These are phyloP conservation scores for Pantala flavescens DNA, from an alignment of 1,140 invertebrate species.

Conservation along the genomic window DNA sequence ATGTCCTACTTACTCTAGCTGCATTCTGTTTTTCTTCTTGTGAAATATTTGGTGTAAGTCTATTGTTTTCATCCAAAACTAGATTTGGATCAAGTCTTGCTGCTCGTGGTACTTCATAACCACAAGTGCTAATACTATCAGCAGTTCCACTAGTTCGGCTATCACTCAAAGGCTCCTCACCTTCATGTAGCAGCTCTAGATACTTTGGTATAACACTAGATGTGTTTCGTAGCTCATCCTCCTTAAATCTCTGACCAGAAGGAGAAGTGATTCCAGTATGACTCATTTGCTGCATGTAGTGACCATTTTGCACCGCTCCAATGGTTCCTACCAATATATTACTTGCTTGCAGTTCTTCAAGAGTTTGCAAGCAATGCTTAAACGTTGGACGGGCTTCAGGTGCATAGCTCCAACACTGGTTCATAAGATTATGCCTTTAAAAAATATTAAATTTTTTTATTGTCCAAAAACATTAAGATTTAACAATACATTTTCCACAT, in stretches of 20 bases:
- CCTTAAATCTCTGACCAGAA: not conserved
- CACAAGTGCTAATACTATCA: not conserved
- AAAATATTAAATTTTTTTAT: conserved; percentile 18
- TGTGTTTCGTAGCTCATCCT: not conserved
- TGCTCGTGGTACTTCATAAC: not conserved
- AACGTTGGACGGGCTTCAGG: conserved; percentile 68
- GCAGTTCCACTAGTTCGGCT: not conserved
- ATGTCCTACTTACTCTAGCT: not conserved
- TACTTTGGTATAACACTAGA: not conserved
- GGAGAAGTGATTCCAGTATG: not conserved
- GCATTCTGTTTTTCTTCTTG: not conserved
- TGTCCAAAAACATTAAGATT: conserved; percentile 16
- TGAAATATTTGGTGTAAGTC: not conserved
- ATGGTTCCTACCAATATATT: not conserved
- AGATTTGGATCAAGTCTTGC: not conserved
- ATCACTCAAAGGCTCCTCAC: not conserved
- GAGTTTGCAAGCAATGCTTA: conserved; percentile 55
- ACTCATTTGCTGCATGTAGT: not conserved
- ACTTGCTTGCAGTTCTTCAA: conserved; percentile 39
- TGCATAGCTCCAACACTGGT: conserved; percentile 66
- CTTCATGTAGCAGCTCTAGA: not conserved
- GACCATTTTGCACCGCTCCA: not conserved
- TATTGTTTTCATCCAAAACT: not conserved
- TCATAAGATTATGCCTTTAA: conserved; percentile 63
- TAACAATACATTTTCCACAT: not conserved